Conservation (phyloP, 2,888 invertebrate species). For the Agriopis marginaria region DNA sequence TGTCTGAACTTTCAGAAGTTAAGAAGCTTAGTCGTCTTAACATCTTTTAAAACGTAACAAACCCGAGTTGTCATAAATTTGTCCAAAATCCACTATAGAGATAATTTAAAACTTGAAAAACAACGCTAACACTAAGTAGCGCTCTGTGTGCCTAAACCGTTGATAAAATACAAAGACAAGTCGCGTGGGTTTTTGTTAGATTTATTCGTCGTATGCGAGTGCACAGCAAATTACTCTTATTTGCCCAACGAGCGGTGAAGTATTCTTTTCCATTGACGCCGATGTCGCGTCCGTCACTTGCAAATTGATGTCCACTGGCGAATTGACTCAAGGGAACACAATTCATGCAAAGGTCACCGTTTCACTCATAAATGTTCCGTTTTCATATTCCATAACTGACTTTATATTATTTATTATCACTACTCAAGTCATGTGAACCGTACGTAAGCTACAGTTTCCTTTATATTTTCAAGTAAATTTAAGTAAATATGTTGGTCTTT, state of each 20-base stretch:
- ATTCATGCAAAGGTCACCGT: neutral
- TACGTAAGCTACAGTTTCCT: neutral
- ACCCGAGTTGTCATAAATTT: neutral
- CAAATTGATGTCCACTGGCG: slow-evolving; percentile 34
- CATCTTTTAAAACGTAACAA: neutral
- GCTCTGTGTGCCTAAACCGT: neutral
- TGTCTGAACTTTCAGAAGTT: too few species aligned
- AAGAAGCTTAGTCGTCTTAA: neutral
- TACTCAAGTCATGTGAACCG: neutral
- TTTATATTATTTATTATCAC: too few species aligned
- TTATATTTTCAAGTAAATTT: slow-evolving; percentile 1
- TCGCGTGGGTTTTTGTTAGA: slow-evolving; percentile 57
- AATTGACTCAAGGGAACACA: slow-evolving; percentile 6
- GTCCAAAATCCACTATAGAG: neutral
- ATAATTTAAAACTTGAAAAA: neutral
- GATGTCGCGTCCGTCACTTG: slow-evolving; percentile 24
- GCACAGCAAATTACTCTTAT: slow-evolving; percentile 63
- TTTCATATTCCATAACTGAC: neutral
- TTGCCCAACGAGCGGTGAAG: slow-evolving; percentile 52
- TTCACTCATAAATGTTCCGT: neutral
- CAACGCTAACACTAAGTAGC: neutral
- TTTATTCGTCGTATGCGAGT: slow-evolving; percentile 59
- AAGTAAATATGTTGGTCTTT: slow-evolving; percentile 1
- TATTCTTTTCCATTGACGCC: slow-evolving; percentile 51
- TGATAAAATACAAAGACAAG: slow-evolving; percentile 31